These are phyloP conservation scores for Scytalopus superciliaris DNA, from an alignment of 2,113 vertebrate genomes.

Conservation along the genomic window DNA sequence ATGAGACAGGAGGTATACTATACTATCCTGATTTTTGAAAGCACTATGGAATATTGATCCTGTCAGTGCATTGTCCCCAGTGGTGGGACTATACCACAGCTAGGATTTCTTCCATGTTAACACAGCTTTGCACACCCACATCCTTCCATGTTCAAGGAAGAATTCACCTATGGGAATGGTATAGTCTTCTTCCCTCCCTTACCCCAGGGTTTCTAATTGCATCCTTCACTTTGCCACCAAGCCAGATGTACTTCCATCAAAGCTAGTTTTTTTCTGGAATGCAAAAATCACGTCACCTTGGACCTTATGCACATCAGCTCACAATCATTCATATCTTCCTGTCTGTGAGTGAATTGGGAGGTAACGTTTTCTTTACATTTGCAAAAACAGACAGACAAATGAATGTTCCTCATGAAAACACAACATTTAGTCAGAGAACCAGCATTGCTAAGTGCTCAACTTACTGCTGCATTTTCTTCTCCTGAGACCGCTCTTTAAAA, in stretches of 20 bases:
- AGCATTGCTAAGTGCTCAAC: neutral
- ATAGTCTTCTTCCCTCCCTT: neutral
- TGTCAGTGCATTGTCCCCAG: neutral
- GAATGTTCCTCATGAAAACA: neutral
- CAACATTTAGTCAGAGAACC: neutral
- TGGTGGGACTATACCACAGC: neutral
- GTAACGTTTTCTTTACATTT: neutral
- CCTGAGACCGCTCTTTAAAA: neutral
- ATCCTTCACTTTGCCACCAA: accelerated
- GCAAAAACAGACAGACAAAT: neutral
- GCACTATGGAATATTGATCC: neutral
- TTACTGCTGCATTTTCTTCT: neutral
- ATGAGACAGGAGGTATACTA: neutral
- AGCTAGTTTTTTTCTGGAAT: neutral
- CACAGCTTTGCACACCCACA: neutral
- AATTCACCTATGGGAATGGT: neutral
- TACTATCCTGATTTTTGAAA: neutral
- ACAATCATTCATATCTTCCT: neutral
- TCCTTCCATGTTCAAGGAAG: neutral
- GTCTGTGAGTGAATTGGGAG: neutral
- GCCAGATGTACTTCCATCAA: neutral
- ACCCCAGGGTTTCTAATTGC: neutral
- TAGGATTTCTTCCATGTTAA: neutral
- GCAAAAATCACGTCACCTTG: neutral
- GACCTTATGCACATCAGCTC: neutral